phyloP scores from a whole-genome alignment of 2,113 vertebrate genomes.

The Mesoclemmys tuberculata region DNA sequence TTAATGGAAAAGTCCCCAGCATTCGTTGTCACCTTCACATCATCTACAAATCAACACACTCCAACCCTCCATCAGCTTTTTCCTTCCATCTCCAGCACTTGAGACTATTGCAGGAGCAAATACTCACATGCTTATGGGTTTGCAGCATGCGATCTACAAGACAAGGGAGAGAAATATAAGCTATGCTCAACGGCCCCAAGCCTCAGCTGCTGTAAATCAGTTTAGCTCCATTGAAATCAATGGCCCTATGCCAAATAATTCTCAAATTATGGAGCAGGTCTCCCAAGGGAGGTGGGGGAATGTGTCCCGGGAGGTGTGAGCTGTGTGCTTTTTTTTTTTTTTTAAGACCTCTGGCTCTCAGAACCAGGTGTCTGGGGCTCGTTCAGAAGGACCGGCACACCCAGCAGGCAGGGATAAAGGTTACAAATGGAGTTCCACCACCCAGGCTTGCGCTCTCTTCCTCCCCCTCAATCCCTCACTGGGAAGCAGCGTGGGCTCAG shows the following conservation, averaged over 20 bases:
- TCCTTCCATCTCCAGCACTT: not conserved
- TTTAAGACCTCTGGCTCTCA: too few relatives aligned
- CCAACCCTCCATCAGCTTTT: not conserved
- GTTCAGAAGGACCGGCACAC: too few relatives aligned
- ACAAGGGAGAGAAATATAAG: not conserved
- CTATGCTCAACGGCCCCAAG: not conserved
- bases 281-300: too few relatives aligned
- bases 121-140: not conserved
- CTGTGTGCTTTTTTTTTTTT: too few relatives aligned
- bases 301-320: too few relatives aligned
- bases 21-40: not conserved
- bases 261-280: too few relatives aligned
- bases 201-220: not conserved
- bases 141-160: not conserved
- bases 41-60: not conserved
- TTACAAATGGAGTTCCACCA: too few relatives aligned
- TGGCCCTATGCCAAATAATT: not conserved
- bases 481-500: too few relatives aligned
- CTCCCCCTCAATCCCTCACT: too few relatives aligned
- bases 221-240: not conserved
- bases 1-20: not conserved
- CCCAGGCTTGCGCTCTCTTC: too few relatives aligned
- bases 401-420: too few relatives aligned
- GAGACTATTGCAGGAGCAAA: not conserved
- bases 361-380: too few relatives aligned